Evolutionary conservation across 92 coral and sea anemone species (phyloP), one percentile per base, ranked within the genome.

Genomic region (Porites evermanni): DNA sequence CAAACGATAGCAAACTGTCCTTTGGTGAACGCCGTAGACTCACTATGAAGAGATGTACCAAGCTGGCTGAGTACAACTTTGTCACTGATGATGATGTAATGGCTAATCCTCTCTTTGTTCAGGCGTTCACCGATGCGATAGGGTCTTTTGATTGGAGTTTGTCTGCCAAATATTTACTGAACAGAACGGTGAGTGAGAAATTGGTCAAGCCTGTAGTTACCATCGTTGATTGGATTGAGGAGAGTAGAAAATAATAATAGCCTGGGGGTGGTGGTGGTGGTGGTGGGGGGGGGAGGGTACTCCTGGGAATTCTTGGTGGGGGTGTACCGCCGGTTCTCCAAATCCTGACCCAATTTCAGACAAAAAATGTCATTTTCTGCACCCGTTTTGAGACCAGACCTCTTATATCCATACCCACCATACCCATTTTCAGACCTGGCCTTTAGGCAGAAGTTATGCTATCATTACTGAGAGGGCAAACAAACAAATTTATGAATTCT

Each of bases 131-230:
- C 23, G 90, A 93, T 67, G 83, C 92, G 8, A 12, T 95, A 38
- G 99, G 98, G 44, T 84, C 89, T 14, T 92, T 71, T 70, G 95
- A 97, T 51, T 97, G 99, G 98, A 91, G 96, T 47, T 26, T 95
- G 79, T 53, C 93, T 6, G 84, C 94, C 23, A 97, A 95, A 87
- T 26, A 78, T 53, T 13, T 72, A 3, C 84, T 97, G 78, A 95
- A 95, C 84, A 44, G 56, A 24, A 78, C 90, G 95, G 98, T 95
- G 52, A 75, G 93, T 24, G 18, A n/a, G 9, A 51, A 24, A 68
- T 13, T 11, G 8, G 4, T 53, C 21, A 4, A 12, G 69, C 14
- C n/a, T 12, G 12, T 50, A 20, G 21, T 5, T 52, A 47, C 17
- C 13, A 10, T 26, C 44, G 0, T 47, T 52, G 1, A 63, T 63